These are phyloP conservation scores for Erebia palarica DNA, from an alignment of 2,888 invertebrate genomes.

Conservation along the genomic window DNA sequence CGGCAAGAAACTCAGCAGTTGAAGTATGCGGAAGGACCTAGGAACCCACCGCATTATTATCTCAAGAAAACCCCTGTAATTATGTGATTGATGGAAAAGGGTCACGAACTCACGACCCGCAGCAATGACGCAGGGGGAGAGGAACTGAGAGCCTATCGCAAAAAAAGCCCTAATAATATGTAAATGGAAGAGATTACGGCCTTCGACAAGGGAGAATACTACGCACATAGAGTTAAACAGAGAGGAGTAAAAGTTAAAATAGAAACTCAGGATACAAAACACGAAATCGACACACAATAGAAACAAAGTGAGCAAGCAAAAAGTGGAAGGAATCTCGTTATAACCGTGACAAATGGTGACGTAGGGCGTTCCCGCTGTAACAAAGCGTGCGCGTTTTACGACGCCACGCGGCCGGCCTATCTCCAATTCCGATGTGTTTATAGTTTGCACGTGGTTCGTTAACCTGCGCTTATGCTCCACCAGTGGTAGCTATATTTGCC, in stretches of 20 bases:
- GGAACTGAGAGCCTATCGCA: too few species aligned
- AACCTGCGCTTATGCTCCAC: conserved; percentile 49
- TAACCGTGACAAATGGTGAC: conserved; percentile 6
- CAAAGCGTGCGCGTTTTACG: neutral
- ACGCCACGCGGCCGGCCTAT: conserved; percentile 31
- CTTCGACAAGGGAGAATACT: neutral
- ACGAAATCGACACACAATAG: conserved; percentile 16
- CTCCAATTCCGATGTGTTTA: conserved; percentile 49
- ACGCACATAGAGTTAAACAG: neutral
- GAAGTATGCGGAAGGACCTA: too few species aligned
- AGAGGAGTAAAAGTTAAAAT: neutral
- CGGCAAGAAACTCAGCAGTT: too few species aligned
- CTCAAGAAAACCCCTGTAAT: too few species aligned
- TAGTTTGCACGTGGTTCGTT: conserved; percentile 70
- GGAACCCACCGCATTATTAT: too few species aligned
- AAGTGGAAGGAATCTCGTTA: conserved; percentile 18
- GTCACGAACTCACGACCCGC: too few species aligned
- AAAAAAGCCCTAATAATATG: too few species aligned
- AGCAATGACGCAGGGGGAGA: too few species aligned
- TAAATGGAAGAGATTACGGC: too few species aligned
- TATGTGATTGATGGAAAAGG: too few species aligned
- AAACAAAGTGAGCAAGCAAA: conserved; percentile 6
- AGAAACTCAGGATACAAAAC: neutral
- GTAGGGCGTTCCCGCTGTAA: neutral
- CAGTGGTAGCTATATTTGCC: conserved; percentile 11